A percentile compares a stretch with the other conserved stretches of the same genome.
These are phyloP conservation scores for Microcebus ravelobensis DNA, from an alignment of 2,113 vertebrate species.

Conservation along the genomic window DNA sequence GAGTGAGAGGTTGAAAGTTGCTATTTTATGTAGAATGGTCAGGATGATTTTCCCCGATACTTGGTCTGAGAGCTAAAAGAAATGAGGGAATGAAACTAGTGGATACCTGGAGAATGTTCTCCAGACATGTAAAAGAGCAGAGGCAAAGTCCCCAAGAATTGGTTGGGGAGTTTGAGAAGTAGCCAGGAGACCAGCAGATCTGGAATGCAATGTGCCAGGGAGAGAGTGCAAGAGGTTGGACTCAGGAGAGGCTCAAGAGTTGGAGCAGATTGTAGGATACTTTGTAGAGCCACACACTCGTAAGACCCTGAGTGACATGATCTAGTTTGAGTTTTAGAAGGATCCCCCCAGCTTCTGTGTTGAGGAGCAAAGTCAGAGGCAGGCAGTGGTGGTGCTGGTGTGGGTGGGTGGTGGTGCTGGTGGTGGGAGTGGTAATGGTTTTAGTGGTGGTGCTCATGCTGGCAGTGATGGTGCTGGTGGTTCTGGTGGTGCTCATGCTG, in stretches of 20 bases:
- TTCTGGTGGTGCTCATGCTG: no score
- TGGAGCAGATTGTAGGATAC: neutral
- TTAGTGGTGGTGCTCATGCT: no score
- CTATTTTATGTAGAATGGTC: neutral
- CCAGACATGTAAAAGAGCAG: neutral
- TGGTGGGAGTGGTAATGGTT: no score
- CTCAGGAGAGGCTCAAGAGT: neutral
- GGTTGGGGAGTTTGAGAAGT: neutral
- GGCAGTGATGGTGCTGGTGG: no score
- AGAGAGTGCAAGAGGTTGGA: neutral
- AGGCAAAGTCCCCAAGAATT: neutral
- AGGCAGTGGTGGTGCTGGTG: no score
- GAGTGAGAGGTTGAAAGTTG: neutral
- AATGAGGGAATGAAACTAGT: neutral
- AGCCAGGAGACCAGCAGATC: neutral
- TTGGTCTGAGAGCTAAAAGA: neutral
- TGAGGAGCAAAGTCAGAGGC: neutral
- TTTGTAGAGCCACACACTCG: neutral
- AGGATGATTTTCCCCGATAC: neutral
- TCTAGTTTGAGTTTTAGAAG: neutral
- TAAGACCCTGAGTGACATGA: neutral
- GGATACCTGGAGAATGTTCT: neutral
- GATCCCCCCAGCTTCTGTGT: neutral
- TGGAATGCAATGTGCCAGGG: no score
- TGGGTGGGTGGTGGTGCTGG: no score